These are phyloP conservation scores for Parauchenoglanis punctatus DNA, from an alignment of 2,797 vertebrate genomes.

Conservation along the genomic window DNA sequence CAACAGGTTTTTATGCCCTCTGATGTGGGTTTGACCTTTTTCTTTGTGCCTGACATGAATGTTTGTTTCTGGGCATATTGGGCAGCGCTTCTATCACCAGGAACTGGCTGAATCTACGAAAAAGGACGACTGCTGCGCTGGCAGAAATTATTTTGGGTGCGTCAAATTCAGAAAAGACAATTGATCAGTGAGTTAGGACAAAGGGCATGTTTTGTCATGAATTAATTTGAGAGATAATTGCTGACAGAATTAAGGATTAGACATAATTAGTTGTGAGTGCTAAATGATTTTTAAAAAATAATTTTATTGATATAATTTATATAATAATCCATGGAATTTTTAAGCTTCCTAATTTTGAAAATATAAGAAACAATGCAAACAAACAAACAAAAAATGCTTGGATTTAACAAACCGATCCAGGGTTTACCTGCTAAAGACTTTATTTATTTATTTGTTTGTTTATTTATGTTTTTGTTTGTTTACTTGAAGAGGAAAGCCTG, in stretches of 20 bases:
- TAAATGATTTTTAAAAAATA: not conserved
- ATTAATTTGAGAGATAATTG: not conserved
- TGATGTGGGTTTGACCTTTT: conserved; percentile 47
- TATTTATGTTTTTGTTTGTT: not conserved
- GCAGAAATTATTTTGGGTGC: conserved; percentile 16
- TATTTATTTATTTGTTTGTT: not conserved
- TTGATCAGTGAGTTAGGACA: not conserved
- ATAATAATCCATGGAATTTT: not conserved
- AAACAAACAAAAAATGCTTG: not conserved
- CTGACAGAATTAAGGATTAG: not conserved
- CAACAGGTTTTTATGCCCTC: conserved; percentile 2
- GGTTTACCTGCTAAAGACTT: not conserved
- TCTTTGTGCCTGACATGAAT: conserved; percentile 29
- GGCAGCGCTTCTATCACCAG: conserved; percentile 8
- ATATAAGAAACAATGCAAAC: not conserved
- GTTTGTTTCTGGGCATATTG: conserved; percentile 27
- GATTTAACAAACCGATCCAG: not conserved
- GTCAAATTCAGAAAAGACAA: not conserved
- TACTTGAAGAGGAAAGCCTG: not conserved
- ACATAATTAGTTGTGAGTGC: not conserved
- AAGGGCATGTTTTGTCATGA: not conserved
- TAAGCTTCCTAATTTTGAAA: not conserved
- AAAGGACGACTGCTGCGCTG: not conserved
- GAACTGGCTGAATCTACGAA: conserved; percentile 3
- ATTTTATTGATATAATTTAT: not conserved